These are phyloP conservation scores for Eulemur albifrons DNA, from an alignment of 2,797 vertebrate species.

Conservation along the genomic window DNA sequence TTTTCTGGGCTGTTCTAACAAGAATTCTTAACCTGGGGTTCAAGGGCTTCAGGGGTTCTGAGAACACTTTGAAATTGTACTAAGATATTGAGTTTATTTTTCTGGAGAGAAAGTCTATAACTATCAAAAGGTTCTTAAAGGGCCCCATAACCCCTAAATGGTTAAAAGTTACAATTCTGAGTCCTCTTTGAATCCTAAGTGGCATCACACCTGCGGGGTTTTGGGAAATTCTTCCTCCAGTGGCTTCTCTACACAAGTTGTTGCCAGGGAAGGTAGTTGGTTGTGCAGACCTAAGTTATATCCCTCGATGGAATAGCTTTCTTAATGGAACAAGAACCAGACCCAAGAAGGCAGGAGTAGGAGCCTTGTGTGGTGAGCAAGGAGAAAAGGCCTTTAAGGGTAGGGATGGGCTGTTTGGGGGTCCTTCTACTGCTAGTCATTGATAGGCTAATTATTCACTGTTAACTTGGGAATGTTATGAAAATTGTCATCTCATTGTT, in stretches of 20 bases:
- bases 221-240: neutral
- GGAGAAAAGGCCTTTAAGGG: neutral
- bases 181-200: neutral
- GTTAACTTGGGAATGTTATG: constrained; percentile 10
- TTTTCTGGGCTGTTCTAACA: constrained; percentile 3
- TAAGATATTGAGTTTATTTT: neutral
- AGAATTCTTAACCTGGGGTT: constrained; percentile 3
- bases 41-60: neutral
- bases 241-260: neutral
- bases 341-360: neutral
- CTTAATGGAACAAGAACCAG: neutral
- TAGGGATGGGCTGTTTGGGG: neutral
- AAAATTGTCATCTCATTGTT: constrained; percentile 17
- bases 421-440: neutral
- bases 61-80: neutral
- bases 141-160: neutral
- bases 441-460: constrained; percentile 7
- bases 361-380: neutral
- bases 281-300: neutral
- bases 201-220: neutral
- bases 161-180: constrained; percentile 19
- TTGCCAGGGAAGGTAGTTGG: neutral
- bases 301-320: neutral
- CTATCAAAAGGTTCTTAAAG: neutral
- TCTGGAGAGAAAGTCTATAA: neutral